A percentile compares a stretch with the other conserved stretches of the same genome.
phyloP scores from a whole-genome alignment of 2,113 vertebrate species.

The Trochalopteron elliotii region DNA sequence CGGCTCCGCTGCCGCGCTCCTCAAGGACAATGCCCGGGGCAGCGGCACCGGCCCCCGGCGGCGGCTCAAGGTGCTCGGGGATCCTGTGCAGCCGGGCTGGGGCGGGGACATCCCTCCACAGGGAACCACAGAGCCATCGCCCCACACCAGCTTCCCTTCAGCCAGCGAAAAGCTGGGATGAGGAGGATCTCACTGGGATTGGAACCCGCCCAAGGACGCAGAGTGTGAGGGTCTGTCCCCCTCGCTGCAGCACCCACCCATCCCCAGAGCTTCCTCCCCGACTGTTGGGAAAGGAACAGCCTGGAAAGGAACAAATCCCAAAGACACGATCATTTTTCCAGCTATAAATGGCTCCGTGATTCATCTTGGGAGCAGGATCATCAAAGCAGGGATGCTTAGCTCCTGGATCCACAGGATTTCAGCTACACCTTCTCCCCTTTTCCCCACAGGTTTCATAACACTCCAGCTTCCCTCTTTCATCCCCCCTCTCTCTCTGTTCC shows the following conservation, averaged over 20 bases:
- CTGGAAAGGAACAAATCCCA: background rate
- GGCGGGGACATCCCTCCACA: rapidly evolving
- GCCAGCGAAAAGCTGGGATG: rapidly evolving
- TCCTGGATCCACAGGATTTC: background rate
- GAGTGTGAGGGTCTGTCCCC: background rate
- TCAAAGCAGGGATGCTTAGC: background rate
- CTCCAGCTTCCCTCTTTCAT: background rate
- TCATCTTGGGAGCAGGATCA: background rate
- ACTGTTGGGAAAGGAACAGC: background rate
- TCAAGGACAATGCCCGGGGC: background rate
- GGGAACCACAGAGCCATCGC: background rate
- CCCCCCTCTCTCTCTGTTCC: background rate
- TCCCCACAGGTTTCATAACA: background rate
- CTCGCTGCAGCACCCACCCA: background rate
- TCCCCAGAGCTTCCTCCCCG: background rate
- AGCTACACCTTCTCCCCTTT: background rate
- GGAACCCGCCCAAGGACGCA: background rate
- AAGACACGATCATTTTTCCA: background rate
- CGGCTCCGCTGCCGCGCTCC: background rate
- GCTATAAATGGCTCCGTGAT: background rate
- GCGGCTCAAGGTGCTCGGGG: background rate
- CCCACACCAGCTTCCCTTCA: background rate
- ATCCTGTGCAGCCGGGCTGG: background rate
- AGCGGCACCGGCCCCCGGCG: rapidly evolving
- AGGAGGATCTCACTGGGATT: background rate